phyloP scores from a whole-genome alignment of 2,888 invertebrate species.

The Drosophila mimica region DNA sequence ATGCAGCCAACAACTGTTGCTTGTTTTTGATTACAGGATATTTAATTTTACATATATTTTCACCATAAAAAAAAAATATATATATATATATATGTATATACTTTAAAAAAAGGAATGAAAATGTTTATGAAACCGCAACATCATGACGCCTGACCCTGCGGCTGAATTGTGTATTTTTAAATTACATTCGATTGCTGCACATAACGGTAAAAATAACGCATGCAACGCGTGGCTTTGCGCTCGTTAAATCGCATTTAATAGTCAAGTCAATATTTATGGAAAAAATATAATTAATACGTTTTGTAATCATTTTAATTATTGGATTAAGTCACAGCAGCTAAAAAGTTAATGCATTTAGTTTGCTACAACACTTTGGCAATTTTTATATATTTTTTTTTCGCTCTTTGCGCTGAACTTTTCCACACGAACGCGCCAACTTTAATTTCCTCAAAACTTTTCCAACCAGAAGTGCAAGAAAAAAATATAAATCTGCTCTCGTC shows the following conservation, averaged over 20 bases:
- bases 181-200: slow-evolving; percentile 34
- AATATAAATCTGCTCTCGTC: not conserved
- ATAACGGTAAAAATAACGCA: slow-evolving; percentile 52
- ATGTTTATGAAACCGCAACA: slow-evolving; percentile 51
- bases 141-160: slow-evolving; percentile 19
- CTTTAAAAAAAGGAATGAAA: slow-evolving; percentile 29
- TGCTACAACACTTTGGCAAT: slow-evolving; percentile 11
- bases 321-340: slow-evolving; percentile 60
- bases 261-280: slow-evolving; percentile 67
- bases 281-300: slow-evolving; percentile 73
- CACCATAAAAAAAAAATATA: slow-evolving; percentile 13
- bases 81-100: slow-evolving; percentile 17
- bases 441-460: slow-evolving; percentile 71
- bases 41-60: slow-evolving; percentile 16
- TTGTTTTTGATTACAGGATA: slow-evolving; percentile 11
- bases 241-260: slow-evolving; percentile 64
- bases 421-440: slow-evolving; percentile 73
- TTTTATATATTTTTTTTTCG: slow-evolving; percentile 36
- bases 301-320: slow-evolving; percentile 49
- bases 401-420: slow-evolving; percentile 50
- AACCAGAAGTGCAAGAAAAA: slow-evolving; percentile 22
- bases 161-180: slow-evolving; percentile 15
- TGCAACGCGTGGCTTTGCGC: slow-evolving; percentile 38
- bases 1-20: too few species aligned
- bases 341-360: slow-evolving; percentile 66